Evolutionary conservation across 2,797 vertebrate species (phyloP).

Genomic region (Heliangelus exortis): DNA sequence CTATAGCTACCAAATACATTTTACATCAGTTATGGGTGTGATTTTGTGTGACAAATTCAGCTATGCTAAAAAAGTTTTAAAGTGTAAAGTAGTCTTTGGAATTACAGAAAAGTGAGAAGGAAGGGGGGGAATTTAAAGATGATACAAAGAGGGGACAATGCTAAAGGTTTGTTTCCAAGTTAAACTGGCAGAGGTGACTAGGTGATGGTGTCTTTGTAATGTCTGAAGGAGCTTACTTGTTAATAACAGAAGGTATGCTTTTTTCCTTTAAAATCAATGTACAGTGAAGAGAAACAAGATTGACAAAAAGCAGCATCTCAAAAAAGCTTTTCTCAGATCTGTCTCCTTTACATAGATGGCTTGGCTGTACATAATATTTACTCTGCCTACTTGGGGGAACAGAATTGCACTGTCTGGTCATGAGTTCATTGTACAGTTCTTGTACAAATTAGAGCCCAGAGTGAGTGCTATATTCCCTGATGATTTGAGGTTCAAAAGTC

Average conservation of each 20-base stretch:
- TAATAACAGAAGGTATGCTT: not conserved
- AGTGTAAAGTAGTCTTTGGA: not conserved
- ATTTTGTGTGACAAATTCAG: not conserved
- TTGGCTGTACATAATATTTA: accelerated
- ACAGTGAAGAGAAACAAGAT: not conserved
- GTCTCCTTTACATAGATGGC: not conserved
- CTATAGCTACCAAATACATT: not conserved
- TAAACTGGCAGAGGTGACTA: not conserved
- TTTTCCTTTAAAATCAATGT: not conserved
- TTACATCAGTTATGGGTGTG: not conserved
- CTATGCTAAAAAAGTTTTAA: not conserved
- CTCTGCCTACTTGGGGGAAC: not conserved
- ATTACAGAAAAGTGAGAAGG: not conserved
- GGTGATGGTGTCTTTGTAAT: accelerated
- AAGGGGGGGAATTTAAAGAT: not conserved
- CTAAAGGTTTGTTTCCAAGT: not conserved
- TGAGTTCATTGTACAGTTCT: not conserved
- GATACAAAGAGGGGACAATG: not conserved
- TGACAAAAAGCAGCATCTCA: not conserved
- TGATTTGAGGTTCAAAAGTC: not conserved
- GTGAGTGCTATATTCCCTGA: not conserved
- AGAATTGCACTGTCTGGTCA: not conserved
- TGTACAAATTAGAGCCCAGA: not conserved
- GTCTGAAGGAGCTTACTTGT: not conserved
- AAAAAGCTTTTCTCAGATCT: not conserved